Percentiles rank a stretch among this genome's conserved stretches.
Evolutionary conservation across 2,113 vertebrate genomes (phyloP).

Genomic region (Cyphomyrus discorhynchus): DNA sequence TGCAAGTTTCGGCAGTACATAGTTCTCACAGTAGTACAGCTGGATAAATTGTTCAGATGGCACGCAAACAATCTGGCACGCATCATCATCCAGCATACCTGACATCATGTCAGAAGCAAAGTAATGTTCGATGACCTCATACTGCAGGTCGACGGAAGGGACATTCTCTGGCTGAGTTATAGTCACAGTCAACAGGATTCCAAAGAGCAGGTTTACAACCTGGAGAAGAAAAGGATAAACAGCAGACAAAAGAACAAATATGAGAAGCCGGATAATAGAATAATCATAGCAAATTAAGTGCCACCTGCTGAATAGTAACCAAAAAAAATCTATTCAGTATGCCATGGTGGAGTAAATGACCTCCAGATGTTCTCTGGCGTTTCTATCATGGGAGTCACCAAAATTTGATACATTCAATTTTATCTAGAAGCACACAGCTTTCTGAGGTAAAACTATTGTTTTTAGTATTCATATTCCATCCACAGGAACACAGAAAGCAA

Average conservation of each 20-base stretch:
- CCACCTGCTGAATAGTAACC: not conserved
- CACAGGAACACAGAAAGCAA: not conserved
- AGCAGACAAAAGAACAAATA: constrained; percentile 10
- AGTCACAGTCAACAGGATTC: constrained; percentile 89
- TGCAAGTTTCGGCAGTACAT: not conserved
- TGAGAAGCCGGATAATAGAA: not conserved
- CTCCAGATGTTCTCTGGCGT: not conserved
- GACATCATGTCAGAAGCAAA: constrained; percentile 83
- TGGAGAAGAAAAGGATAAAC: constrained; percentile 35
- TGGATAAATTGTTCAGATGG: not conserved
- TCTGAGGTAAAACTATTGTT: not conserved
- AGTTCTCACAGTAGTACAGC: not conserved
- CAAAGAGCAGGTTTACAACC: constrained; percentile 95
- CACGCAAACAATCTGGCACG: not conserved
- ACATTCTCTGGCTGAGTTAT: constrained; percentile 92
- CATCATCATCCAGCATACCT: constrained; percentile 51
- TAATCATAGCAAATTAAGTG: not conserved
- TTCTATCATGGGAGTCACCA: not conserved
- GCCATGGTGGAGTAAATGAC: not conserved
- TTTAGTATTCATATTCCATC: not conserved
- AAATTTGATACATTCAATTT: not conserved
- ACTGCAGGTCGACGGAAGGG: constrained; percentile 85
- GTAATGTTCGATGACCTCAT: constrained; percentile 91
- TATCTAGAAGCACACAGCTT: not conserved
- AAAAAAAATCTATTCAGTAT: not conserved